Evolutionary conservation across 2,888 invertebrate species (phyloP), one percentile per base, ranked within the genome.

Genomic region (Tridacna crocea): DNA sequence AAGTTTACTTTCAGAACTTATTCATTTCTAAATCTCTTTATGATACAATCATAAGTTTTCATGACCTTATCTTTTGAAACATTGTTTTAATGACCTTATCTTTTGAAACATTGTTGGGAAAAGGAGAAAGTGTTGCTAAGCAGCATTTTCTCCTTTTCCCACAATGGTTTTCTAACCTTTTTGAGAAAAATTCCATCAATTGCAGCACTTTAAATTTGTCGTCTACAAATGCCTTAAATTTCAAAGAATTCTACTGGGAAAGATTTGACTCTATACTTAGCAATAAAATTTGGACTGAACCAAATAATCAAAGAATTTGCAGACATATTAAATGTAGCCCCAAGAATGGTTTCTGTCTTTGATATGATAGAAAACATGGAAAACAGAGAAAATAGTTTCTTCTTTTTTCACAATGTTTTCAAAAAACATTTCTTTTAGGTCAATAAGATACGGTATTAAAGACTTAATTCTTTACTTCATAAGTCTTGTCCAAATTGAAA

Each of bases 1-100:
- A 80, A 76, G 86, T 24, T 65, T 2, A 2, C 2, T 36, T 36
- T 15, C 55, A 55, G 55, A 19, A 55, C 55, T 19, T 55, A 11
- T 6, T 19, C 11, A 55, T 11, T 55, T 2, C 10, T 3, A 6
- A 6, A 55, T 6, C 19, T 3, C 55, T 19, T 15, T 11, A 55
- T 10, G 6, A 55, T 10, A 19, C 19, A 19, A 55, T 19, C 55
- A 3, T 11, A 13, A 51, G 11, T 51, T 15, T 15, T 51, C 51
- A 51, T 51, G 15, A 13, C 11, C 12, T 13, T 15, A 15, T 15
- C 15, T 51, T 51, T 15, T 51, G 51, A 51, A 11, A 51, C 51
- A 11, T 51, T 15, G n/a, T 51, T 11, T 15, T 51, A 15, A 11
- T 13, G 51, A 51, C 51, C 12, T 51, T n/a, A 11, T 51, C 15